A percentile compares a stretch with the other conserved stretches of the same genome.
Conservation (phyloP, 2,113 vertebrate genomes). For the Mastomys natalensis region DNA sequence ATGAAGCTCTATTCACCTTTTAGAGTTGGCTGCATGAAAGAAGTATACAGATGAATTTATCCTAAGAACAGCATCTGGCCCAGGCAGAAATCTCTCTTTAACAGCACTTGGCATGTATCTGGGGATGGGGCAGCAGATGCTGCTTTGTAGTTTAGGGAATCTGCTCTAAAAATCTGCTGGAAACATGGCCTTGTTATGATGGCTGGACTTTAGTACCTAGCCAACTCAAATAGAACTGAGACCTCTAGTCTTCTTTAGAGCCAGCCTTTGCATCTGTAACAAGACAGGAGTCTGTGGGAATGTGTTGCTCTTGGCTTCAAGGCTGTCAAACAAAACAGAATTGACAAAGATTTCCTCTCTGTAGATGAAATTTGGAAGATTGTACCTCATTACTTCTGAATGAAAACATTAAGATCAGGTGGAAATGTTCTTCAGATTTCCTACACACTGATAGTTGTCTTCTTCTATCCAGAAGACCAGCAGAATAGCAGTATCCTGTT, state of each 20-base stretch:
- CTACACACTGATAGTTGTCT: background rate
- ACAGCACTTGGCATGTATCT: slow-evolving; percentile 64
- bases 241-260: slow-evolving; percentile 30
- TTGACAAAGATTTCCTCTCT: background rate
- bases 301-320: slow-evolving; percentile 39
- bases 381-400: background rate
- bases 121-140: slow-evolving; percentile 72
- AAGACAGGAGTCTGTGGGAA: slow-evolving; percentile 11
- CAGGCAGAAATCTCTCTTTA: slow-evolving; percentile 57
- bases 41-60: slow-evolving; percentile 43
- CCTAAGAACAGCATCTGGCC: slow-evolving; percentile 63
- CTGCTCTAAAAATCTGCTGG: slow-evolving; percentile 40
- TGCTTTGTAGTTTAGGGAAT: slow-evolving; percentile 67
- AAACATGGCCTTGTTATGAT: slow-evolving; percentile 12
- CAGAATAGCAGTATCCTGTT: background rate
- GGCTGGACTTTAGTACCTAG: slow-evolving; percentile 19
- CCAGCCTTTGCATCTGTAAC: background rate
- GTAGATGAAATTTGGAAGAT: background rate
- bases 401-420: background rate
- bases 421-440: background rate
- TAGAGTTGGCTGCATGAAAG: background rate
- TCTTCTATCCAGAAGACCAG: background rate
- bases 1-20: background rate
- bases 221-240: slow-evolving; percentile 59
- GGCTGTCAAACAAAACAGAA: slow-evolving; percentile 51